Base-by-base conservation (phyloP, 2,797 vertebrate species). In the Melanotaenia parkinsoni region DNA sequence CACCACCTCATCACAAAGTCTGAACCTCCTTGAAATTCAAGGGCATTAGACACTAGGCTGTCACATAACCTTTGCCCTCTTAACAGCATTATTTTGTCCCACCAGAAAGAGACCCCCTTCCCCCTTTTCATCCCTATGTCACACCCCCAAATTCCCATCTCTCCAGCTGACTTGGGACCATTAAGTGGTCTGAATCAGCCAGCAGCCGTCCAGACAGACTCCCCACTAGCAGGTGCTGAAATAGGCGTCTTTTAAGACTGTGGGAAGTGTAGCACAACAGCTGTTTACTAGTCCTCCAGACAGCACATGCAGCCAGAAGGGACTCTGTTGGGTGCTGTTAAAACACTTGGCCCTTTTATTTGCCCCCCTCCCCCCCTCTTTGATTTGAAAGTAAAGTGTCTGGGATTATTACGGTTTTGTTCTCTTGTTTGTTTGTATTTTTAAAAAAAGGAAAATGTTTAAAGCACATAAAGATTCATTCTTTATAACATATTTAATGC, bases 201-300 rank as follows among this genome's bases (percentile, higher is more conserved):
- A 84, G 79, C 88, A 88, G 87, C 82, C 76, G 13, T 74, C 86
- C 89, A 91, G 89, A 91, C 89, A 77, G 76, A 22, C 83, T 88
- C 72, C 76, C 70, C 56, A 83, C 85, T 73, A 91, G 91, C 92
- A 93, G 92, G 93, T 94, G 93, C 84, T 89, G 43, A 59, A 81
- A 86, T 84, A 87, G 84, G 75, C 86, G 83, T 76, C 79, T 85
- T 77, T 85, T 81, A 84, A 89, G 87, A 86, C 82, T 89, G 91
- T 91, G 92, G 89, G 92, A 92, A 91, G 86, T 82, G 76, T 63
- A 70, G 71, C 58, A 79, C 77, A 90, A 86, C 93, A 94, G 93
- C 92, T 94, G 93, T 88, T 91, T 86, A 74, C 74, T 80, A 66
- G 85, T 90, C 76, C 74, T 59, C 62, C 81, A 88, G 89, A 88